Conservation (phyloP, 2,888 invertebrate species). For the Diaprepes abbreviatus region DNA sequence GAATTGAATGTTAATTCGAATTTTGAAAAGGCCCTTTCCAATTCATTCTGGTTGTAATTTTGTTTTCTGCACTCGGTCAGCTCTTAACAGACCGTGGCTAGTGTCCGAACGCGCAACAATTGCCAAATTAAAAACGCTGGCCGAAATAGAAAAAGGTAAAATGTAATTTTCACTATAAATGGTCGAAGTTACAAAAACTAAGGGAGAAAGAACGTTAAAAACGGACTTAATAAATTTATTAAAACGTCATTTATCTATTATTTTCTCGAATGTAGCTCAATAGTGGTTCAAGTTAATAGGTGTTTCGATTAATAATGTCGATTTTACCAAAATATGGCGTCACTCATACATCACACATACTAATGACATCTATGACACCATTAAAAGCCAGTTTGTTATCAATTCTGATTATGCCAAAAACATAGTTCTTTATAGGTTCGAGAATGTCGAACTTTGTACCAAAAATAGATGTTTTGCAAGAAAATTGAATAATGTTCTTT, state of each 20-base stretch:
- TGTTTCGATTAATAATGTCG: too few relatives aligned
- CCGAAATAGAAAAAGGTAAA: slow-evolving; percentile 14
- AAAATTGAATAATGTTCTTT: too few relatives aligned
- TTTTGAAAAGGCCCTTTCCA: slow-evolving; percentile 27
- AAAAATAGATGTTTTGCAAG: too few relatives aligned
- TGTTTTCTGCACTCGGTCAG: slow-evolving; percentile 30
- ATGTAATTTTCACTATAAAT: slow-evolving; percentile 17
- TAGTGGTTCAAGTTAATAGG: not conserved
- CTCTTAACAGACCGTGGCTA: slow-evolving; percentile 26
- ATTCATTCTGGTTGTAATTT: slow-evolving; percentile 27
- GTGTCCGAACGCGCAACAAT: slow-evolving; percentile 25
- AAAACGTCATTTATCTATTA: not conserved
- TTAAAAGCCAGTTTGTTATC: too few relatives aligned
- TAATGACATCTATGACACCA: too few relatives aligned
- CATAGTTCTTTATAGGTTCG: too few relatives aligned
- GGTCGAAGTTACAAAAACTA: slow-evolving; percentile 2
- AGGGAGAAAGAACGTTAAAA: not conserved
- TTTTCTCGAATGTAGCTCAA: not conserved
- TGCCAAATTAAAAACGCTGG: slow-evolving; percentile 24
- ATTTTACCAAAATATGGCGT: too few relatives aligned
- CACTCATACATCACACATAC: too few relatives aligned
- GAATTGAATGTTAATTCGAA: slow-evolving; percentile 31
- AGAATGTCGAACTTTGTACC: too few relatives aligned
- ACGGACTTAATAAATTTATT: not conserved
- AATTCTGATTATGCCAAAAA: too few relatives aligned